Percentiles rank a stretch among this genome's conserved stretches.
Evolutionary conservation across 1,140 invertebrate species (phyloP).

Genomic region (Drosophila bocqueti): DNA sequence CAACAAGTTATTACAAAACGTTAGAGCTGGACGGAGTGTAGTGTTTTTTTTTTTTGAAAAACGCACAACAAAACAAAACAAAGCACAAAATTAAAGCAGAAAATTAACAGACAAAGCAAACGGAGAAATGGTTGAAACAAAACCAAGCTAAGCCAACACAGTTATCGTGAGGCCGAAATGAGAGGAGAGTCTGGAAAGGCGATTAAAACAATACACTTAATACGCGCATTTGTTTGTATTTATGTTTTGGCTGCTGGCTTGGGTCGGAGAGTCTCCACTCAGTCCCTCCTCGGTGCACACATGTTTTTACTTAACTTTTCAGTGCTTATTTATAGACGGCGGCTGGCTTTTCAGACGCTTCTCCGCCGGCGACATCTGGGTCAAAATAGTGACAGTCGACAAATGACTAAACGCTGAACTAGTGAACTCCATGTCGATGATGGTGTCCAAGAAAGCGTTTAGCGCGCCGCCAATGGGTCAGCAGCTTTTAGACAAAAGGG

Average conservation of each 20-base stretch:
- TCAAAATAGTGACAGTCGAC: conserved; percentile 45
- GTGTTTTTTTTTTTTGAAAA: conserved; percentile 14
- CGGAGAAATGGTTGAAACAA: conserved; percentile 40
- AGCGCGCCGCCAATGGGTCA: conserved; percentile 51
- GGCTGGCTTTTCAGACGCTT: conserved; percentile 33
- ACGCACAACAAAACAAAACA: background rate
- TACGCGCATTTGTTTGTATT: conserved; percentile 56
- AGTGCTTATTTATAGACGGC: conserved; percentile 58
- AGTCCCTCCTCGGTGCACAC: conserved; percentile 27
- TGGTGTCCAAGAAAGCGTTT: conserved; percentile 47
- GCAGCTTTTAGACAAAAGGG: conserved; percentile 54
- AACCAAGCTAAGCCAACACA: conserved; percentile 4
- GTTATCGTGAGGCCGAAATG: conserved; percentile 29
- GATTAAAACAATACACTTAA: conserved; percentile 68
- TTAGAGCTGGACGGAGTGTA: background rate
- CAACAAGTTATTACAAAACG: conserved; percentile 46
- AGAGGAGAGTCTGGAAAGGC: conserved; percentile 18
- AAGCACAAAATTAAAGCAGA: conserved; percentile 12
- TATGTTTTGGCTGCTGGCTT: conserved; percentile 49
- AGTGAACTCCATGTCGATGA: conserved; percentile 43
- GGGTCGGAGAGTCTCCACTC: conserved; percentile 4
- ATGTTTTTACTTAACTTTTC: conserved; percentile 76
- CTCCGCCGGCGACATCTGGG: conserved; percentile 30
- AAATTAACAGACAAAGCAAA: conserved; percentile 30
- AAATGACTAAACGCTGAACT: conserved; percentile 48